Base-by-base conservation (phyloP, 2,888 invertebrate species). In the Tryphoninae sp. region DNA sequence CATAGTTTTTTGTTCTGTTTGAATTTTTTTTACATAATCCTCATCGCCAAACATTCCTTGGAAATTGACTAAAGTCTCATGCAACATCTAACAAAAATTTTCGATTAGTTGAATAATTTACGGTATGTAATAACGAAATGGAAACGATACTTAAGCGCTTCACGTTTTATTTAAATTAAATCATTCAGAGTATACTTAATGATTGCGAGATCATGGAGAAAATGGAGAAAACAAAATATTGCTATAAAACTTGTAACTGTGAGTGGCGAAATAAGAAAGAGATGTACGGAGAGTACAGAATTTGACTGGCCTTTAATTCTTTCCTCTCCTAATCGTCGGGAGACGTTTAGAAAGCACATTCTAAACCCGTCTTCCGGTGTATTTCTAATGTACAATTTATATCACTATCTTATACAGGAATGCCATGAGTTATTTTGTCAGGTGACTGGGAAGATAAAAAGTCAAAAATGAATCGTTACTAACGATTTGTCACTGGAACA, bases 211-310 rank as follows among this genome's bases (percentile, higher is more conserved):
- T 73, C 55, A 22, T 51, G 9, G 23, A 67, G 8, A 45, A 71
- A 58, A 26, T 22, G 67, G 68, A 49, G 19, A 59, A n/a, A 74
- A 16, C 9, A 40, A 71, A 77, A 72, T 19, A 55, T 62, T 49
- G 71, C 51, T 71, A 81, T 80, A 80, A 84, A 81, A 83, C 81
- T 82, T 84, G 81, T 81, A 80, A 68, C 53, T 76, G 75, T 68
- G 61, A 33, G 51, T 51, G 22, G 51, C 22, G 55, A 62, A 77
- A 69, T 62, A 62, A 8, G 84, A 84, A 84, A 58, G 16, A 64
- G 71, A 74, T 59, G 61, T 74, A 78, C 62, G 49, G 53, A 61
- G 62, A 65, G 64, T 51, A 26, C 11, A 71, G 33, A 45, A 40
- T 19, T 72, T 9, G 40, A 11, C 49, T 33, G 8, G 40, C n/a